Percentiles rank a stretch among this genome's conserved stretches.
phyloP scores from a whole-genome alignment of 2,113 vertebrate genomes.

The Spea multiplicata region DNA sequence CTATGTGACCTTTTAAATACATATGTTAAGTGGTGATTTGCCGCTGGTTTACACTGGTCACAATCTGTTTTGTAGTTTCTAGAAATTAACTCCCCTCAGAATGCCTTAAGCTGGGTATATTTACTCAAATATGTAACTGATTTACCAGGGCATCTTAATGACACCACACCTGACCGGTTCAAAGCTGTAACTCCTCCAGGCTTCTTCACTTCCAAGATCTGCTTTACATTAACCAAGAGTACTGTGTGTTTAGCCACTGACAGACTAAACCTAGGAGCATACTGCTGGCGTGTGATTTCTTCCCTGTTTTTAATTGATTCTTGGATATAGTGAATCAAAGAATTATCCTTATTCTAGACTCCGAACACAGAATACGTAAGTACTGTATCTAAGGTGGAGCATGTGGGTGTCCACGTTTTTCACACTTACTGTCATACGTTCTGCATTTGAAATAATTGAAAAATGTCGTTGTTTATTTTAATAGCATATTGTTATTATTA shows the following conservation, averaged over 20 bases:
- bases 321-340: background rate
- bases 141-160: constrained; percentile 58
- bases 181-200: constrained; percentile 46
- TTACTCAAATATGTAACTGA: constrained; percentile 64
- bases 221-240: background rate
- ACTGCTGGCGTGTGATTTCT: background rate
- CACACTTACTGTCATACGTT: too few species aligned
- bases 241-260: background rate
- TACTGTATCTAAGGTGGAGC: background rate
- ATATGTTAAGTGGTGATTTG: constrained; percentile 58
- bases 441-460: too few species aligned
- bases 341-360: background rate
- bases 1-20: constrained; percentile 66
- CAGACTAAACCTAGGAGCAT: background rate
- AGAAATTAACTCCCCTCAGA: constrained; percentile 53
- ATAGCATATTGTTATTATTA: too few species aligned
- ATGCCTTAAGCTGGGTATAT: constrained; percentile 43
- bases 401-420: too few species aligned
- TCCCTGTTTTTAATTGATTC: background rate
- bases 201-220: constrained; percentile 20
- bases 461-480: too few species aligned
- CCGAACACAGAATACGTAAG: background rate
- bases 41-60: constrained; percentile 63
- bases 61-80: constrained; percentile 58
- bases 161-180: constrained; percentile 40